Percentiles rank a stretch among this genome's conserved stretches.
phyloP scores from a whole-genome alignment of 1,140 invertebrate genomes.

The Ectropis grisescens region DNA sequence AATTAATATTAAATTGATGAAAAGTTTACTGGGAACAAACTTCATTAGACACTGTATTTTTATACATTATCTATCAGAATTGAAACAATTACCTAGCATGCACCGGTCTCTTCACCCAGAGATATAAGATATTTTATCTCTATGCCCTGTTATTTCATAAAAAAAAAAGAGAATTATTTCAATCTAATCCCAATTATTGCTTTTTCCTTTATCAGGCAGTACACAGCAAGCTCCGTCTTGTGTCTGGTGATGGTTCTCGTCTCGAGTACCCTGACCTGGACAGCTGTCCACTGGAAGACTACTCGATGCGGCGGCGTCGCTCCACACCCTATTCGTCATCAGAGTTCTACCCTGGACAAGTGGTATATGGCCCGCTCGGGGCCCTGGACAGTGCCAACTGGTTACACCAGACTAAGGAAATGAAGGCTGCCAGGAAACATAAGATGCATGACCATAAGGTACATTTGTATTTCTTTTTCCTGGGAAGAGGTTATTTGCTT shows the following conservation, averaged over 20 bases:
- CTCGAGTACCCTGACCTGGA: constrained; percentile 78
- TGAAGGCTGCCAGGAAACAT: constrained; percentile 76
- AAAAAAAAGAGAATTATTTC: too few species aligned
- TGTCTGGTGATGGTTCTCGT: constrained; percentile 75
- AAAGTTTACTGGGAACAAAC: too few species aligned
- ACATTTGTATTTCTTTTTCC: constrained; percentile 1
- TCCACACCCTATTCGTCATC: constrained; percentile 57
- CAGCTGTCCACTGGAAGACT: constrained; percentile 73
- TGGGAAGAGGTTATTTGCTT: too few species aligned
- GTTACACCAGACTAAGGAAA: constrained; percentile 81
- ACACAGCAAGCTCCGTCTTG: constrained; percentile 76
- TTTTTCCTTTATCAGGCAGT: constrained; percentile 72
- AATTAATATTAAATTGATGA: too few species aligned
- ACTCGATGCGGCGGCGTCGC: constrained; percentile 54
- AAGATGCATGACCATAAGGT: constrained; percentile 72
- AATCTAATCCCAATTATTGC: too few species aligned
- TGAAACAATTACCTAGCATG: too few species aligned
- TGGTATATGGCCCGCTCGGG: constrained; percentile 78
- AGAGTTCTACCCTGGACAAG: constrained; percentile 84
- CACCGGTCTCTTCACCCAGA: too few species aligned
- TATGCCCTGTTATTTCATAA: too few species aligned
- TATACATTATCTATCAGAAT: too few species aligned
- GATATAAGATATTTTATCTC: too few species aligned
- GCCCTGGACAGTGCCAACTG: constrained; percentile 82
- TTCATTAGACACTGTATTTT: too few species aligned